A percentile compares a stretch with the other conserved stretches of the same genome.
Evolutionary conservation across 2,113 vertebrate genomes (phyloP).

Genomic region (Propithecus coquereli): DNA sequence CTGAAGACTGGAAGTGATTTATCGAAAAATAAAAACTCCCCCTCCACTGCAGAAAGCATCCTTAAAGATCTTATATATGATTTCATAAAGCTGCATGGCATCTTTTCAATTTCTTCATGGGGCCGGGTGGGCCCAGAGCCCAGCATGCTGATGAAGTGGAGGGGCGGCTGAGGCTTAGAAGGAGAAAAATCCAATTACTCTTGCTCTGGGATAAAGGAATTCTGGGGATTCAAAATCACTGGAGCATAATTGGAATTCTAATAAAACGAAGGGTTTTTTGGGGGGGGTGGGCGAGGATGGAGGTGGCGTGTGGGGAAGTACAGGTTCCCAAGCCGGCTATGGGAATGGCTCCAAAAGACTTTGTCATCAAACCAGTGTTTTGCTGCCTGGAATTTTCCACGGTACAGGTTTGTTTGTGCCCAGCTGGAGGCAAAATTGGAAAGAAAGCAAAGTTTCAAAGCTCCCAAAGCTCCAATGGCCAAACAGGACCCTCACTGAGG

Average conservation of each 20-base stretch:
- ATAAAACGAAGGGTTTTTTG: constrained; percentile 60
- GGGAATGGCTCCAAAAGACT: neutral
- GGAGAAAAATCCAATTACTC: constrained; percentile 76
- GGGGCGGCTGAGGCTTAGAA: constrained; percentile 54
- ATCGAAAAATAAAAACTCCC: constrained; percentile 68
- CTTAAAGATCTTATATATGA: constrained; percentile 75
- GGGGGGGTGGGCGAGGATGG: too few species aligned
- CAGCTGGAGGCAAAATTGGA: neutral
- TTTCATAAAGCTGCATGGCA: constrained; percentile 78
- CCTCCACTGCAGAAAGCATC: constrained; percentile 55
- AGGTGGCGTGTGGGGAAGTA: neutral
- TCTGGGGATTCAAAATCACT: constrained; percentile 76
- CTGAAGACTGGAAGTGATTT: constrained; percentile 75
- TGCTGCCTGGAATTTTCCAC: constrained; percentile 28
- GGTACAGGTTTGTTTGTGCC: neutral
- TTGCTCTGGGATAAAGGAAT: constrained; percentile 66
- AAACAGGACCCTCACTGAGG: neutral
- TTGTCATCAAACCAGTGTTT: neutral
- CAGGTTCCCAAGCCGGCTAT: neutral
- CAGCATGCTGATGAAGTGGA: constrained; percentile 72
- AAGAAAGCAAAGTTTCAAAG: neutral
- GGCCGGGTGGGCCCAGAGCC: constrained; percentile 64
- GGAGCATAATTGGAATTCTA: constrained; percentile 72
- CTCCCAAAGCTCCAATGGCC: neutral
- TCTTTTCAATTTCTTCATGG: constrained; percentile 75